Evolutionary conservation across 2,797 vertebrate genomes (phyloP), one percentile per base, ranked within the genome.

Genomic region (Yasuhikotakia modesta): DNA sequence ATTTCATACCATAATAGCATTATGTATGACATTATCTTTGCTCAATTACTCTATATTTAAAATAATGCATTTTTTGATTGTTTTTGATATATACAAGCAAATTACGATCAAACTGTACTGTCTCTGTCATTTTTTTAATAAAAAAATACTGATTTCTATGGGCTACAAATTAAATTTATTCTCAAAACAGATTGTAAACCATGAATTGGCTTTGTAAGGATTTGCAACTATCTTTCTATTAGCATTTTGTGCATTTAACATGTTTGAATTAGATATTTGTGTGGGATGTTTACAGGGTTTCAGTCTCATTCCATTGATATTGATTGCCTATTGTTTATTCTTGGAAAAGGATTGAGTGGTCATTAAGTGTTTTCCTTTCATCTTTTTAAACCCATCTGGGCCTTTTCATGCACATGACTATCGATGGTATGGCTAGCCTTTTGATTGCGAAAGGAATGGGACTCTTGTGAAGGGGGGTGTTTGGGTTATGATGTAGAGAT

Each of bases 401-500:
- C 52, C 46, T 30, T 70, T 14, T 16, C 3, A 8, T 30, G 3
- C 6, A 16, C 58, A 5, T 32, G 58, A 35, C 27, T 35, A 61
- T 12, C 1, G 8, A 71, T 57, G 35, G 60, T n/a, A 32, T 7
- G 13, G 3, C 21, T 39, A 12, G 52, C 13, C 0, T 32, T 27
- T 4, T n/a, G 70, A 46, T 16, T 52, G 17, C 1, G 1, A 21
- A 46, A n/a, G 63, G 12, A 13, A 60, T 30, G 48, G 55, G 63
- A 21, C 17, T 2, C 13, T 19, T 11, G 39, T 45, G 12, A 5
- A 10, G 17, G 35, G 21, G 57, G 22, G 39, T 43, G 39, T 43
- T 43, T 11, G 21, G n/a, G 32, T 67, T 68, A 82, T 87, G 85
- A 87, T 87, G 82, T 84, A 87, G 77, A 77, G 86, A 76, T 83